phyloP scores from a whole-genome alignment of 2,113 vertebrate genomes.

The Nanorana parkeri region DNA sequence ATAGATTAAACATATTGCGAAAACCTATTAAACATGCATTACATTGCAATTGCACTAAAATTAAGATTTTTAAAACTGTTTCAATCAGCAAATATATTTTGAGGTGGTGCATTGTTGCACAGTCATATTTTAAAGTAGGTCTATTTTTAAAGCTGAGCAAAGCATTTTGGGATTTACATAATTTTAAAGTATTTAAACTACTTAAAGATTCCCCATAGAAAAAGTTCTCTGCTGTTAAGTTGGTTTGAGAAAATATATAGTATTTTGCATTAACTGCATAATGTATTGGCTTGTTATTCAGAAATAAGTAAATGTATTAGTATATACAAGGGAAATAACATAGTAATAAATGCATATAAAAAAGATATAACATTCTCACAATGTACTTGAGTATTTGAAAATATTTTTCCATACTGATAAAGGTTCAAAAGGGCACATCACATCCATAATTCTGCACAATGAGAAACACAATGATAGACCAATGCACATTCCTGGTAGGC shows the following conservation, averaged over 20 bases:
- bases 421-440: no score
- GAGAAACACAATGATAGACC: no score
- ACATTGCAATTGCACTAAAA: constrained; percentile 6
- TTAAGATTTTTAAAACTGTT: not conserved
- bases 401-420: no score
- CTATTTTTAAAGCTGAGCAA: not conserved
- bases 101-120: not conserved
- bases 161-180: constrained; percentile 29
- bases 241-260: not conserved
- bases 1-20: constrained; percentile 3
- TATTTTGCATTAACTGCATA: no score
- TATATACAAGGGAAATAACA: no score
- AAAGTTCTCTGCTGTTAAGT: not conserved
- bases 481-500: no score
- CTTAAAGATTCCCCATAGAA: not conserved
- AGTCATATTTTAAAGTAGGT: constrained; percentile 6
- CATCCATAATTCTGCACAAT: no score
- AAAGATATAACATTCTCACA: no score
- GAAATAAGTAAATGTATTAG: not conserved
- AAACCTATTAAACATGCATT: not conserved
- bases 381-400: no score
- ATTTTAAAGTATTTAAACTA: constrained; percentile 11
- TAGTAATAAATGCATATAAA: no score
- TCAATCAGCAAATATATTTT: constrained; percentile 2
- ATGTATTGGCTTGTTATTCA: not conserved